Conservation (phyloP, 2,113 vertebrate genomes). For the Budorcas taxicolor region DNA sequence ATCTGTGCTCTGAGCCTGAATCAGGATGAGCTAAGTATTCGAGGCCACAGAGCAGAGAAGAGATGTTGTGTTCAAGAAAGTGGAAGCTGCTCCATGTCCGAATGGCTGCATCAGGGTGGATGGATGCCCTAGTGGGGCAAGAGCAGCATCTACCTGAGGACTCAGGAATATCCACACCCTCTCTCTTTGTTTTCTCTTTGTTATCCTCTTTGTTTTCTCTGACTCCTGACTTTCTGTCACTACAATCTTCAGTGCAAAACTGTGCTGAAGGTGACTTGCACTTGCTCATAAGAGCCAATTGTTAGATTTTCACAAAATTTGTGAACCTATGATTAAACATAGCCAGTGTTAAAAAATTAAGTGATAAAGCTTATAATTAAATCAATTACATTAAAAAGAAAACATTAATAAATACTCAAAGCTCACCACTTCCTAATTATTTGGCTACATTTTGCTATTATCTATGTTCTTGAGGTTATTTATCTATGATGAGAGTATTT, state of each 20-base stretch:
- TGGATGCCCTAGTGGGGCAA: background rate
- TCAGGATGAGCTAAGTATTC: background rate
- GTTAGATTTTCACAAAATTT: background rate
- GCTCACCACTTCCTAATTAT: background rate
- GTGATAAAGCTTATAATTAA: background rate
- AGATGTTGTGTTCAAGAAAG: background rate
- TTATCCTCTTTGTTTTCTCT: background rate
- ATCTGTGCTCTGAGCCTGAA: background rate
- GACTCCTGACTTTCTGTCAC: background rate
- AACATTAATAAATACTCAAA: background rate
- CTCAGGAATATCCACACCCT: no score
- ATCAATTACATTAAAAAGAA: background rate
- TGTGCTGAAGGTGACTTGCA: background rate
- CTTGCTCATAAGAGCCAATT: background rate
- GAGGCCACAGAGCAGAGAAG: background rate
- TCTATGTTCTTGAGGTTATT: background rate
- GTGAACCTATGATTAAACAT: background rate
- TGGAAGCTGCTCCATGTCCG: background rate
- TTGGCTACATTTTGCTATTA: background rate
- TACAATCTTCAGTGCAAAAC: background rate
- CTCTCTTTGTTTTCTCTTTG: background rate
- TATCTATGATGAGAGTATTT: background rate
- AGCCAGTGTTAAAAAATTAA: conserved; percentile 1
- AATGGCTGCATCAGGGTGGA: no score
- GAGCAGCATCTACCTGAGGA: no score